A percentile compares a stretch with the other conserved stretches of the same genome.
phyloP scores from a whole-genome alignment of 2,888 invertebrate genomes.

The Lumbricus terrestris region DNA sequence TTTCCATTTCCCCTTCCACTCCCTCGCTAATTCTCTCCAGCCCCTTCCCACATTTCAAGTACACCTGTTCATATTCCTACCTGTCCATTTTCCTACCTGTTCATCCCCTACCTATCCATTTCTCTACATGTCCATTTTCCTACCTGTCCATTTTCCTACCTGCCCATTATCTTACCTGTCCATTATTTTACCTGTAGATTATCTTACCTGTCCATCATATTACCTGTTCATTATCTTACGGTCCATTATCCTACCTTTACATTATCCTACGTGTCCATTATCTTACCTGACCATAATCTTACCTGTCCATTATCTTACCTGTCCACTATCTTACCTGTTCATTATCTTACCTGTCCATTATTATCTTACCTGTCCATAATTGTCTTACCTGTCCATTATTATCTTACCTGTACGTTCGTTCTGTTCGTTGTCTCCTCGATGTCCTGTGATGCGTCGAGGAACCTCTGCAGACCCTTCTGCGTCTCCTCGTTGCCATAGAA shows the following conservation, averaged over 20 bases:
- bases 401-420: slow-evolving; percentile 33
- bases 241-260: no score
- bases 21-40: slow-evolving; percentile 40
- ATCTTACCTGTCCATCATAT: no score
- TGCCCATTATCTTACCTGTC: no score
- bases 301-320: not conserved
- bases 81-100: no score
- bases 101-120: no score
- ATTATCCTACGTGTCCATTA: no score
- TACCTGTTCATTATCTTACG: no score
- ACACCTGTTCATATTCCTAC: no score
- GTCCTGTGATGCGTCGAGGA: slow-evolving; percentile 73
- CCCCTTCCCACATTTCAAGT: slow-evolving; percentile 32
- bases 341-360: not conserved
- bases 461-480: slow-evolving; percentile 78
- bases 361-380: not conserved
- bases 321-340: not conserved
- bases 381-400: not conserved
- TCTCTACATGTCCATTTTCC: no score
- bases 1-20: not conserved
- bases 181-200: no score
- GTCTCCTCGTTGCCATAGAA: slow-evolving; percentile 92
- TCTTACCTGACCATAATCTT: no score
- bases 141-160: no score
- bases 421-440: slow-evolving; percentile 32